phyloP scores from a whole-genome alignment of 37 sponge, comb jelly and placozoan species.

The Agelas oroides region DNA sequence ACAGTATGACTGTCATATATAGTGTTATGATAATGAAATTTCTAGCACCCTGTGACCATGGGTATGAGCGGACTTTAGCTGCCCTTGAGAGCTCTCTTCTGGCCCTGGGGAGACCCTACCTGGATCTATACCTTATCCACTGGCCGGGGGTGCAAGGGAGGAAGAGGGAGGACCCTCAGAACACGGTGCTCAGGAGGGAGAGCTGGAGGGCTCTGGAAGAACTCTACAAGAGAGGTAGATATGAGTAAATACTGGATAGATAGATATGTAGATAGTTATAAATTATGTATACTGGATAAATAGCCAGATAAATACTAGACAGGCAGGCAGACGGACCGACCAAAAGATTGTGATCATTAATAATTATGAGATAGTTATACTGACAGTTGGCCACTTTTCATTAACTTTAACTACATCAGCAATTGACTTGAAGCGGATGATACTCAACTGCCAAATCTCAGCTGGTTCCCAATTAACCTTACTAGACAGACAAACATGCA shows the following conservation, averaged over 20 bases:
- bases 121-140: conserved; percentile 76
- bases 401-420: no score
- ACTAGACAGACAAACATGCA: no score
- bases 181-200: conserved; percentile 37
- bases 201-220: conserved; percentile 77
- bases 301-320: no score
- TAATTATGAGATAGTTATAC: neutral
- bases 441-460: no score
- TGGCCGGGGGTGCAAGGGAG: conserved; percentile 67
- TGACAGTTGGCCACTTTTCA: no score
- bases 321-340: neutral
- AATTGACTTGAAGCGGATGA: no score
- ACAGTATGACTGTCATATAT: no score
- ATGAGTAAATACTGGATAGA: neutral
- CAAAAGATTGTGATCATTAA: neutral
- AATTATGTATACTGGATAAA: no score
- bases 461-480: no score
- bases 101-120: neutral
- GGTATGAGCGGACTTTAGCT: conserved; percentile 49
- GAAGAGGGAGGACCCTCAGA: conserved; percentile 48
- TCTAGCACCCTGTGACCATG: conserved; percentile 59
- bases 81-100: conserved; percentile 34
- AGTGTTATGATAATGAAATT: no score
- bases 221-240: conserved; percentile 36
- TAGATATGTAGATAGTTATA: neutral